phyloP scores from a whole-genome alignment of 92 coral and sea anemone genomes.

The Actinostola sp. region DNA sequence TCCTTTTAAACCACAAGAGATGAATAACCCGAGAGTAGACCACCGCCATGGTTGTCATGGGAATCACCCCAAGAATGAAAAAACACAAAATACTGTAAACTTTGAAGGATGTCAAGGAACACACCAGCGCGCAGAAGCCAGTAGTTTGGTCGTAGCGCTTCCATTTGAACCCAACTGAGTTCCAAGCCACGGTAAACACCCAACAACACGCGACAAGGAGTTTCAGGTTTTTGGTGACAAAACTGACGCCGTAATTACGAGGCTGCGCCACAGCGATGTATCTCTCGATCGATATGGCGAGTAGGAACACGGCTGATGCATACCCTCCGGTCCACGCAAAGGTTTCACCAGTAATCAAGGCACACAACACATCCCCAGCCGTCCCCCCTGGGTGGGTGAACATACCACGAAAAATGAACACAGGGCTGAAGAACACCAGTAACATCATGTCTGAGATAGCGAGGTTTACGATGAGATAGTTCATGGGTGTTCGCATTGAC shows the following conservation, averaged over 20 bases:
- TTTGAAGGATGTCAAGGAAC: slow-evolving; percentile 8
- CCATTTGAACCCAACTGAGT: slow-evolving; percentile 13
- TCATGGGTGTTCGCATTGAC: slow-evolving; percentile 60
- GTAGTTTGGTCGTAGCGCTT: slow-evolving; percentile 25
- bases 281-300: slow-evolving; percentile 57
- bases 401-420: slow-evolving; percentile 34
- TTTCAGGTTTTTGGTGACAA: slow-evolving; percentile 18
- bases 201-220: slow-evolving; percentile 24
- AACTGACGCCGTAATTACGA: slow-evolving; percentile 14
- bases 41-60: slow-evolving; percentile 16
- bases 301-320: slow-evolving; percentile 49
- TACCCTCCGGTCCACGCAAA: slow-evolving; percentile 61
- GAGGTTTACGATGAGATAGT: slow-evolving; percentile 57
- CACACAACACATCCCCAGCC: slow-evolving; percentile 36
- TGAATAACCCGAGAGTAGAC: slow-evolving; percentile 31
- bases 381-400: slow-evolving; percentile 54
- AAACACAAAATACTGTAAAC: slow-evolving; percentile 32
- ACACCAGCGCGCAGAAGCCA: slow-evolving; percentile 15
- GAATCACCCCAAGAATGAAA: slow-evolving; percentile 27
- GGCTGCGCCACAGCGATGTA: slow-evolving; percentile 53
- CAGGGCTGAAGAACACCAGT: slow-evolving; percentile 41
- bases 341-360: slow-evolving; percentile 48
- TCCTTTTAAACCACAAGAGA: slow-evolving; percentile 42
- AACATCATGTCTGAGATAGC: slow-evolving; percentile 59
- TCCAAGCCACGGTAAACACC: slow-evolving; percentile 33